Evolutionary conservation across 2,888 invertebrate species (phyloP).

Genomic region (Stenchaetothrips biformis): DNA sequence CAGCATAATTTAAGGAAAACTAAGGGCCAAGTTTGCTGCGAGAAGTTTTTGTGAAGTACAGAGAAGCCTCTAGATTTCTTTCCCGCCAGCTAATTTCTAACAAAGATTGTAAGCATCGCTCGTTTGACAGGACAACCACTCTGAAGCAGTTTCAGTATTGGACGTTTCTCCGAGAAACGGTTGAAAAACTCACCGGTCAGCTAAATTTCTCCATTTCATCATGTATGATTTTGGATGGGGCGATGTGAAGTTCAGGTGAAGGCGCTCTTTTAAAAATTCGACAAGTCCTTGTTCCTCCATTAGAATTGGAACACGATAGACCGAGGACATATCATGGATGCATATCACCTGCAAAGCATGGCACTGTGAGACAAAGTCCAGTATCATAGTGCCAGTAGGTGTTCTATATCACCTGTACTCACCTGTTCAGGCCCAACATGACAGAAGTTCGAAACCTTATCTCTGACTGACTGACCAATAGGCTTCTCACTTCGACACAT

Average conservation of each 20-base stretch:
- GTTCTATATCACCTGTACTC: conserved; percentile 37
- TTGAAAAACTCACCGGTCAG: conserved; percentile 54
- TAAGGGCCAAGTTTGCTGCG: no score
- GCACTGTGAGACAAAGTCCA: background rate
- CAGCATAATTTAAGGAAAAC: background rate
- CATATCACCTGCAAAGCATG: background rate
- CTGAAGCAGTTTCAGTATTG: background rate
- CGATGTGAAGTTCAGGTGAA: conserved; percentile 64
- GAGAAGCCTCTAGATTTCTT: background rate
- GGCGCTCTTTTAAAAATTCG: conserved; percentile 73
- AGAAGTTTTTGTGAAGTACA: no score
- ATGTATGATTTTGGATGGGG: conserved; percentile 66
- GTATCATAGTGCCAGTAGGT: conserved; percentile 30
- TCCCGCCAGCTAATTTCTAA: background rate
- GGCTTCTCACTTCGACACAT: conserved; percentile 87
- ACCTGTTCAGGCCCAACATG: conserved; percentile 91
- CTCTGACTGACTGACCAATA: conserved; percentile 69
- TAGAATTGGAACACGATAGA: conserved; percentile 91
- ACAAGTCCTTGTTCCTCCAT: conserved; percentile 89
- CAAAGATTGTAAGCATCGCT: background rate
- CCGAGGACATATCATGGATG: conserved; percentile 78
- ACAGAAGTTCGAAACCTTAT: conserved; percentile 94
- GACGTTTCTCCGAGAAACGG: background rate
- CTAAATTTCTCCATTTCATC: conserved; percentile 84
- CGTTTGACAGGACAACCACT: background rate